Evolutionary conservation across 2,888 invertebrate species (phyloP).

Genomic region (Rhingia rostrata): DNA sequence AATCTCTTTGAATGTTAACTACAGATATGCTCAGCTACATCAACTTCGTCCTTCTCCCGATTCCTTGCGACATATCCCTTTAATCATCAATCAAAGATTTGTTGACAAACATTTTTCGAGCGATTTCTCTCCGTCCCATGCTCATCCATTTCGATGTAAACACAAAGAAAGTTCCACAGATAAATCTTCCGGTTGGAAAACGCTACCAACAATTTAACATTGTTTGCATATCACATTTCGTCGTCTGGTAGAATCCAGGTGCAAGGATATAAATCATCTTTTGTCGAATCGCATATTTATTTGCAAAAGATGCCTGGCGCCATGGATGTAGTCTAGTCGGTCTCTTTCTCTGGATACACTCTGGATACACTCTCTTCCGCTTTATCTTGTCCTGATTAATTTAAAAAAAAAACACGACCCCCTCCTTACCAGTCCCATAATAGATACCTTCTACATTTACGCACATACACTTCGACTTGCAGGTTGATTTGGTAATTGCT

Average conservation of each 20-base stretch:
- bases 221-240: slow-evolving; percentile 65
- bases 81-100: slow-evolving; percentile 67
- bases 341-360: slow-evolving; percentile 5
- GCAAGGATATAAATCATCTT: slow-evolving; percentile 67
- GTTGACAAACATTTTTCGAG: slow-evolving; percentile 65
- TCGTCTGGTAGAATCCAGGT: slow-evolving; percentile 64
- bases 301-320: slow-evolving; percentile 67
- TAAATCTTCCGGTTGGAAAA: slow-evolving; percentile 55
- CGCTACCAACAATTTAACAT: slow-evolving; percentile 11
- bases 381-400: slow-evolving; percentile 27
- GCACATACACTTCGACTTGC: background rate
- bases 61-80: slow-evolving; percentile 48
- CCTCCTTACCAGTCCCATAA: slow-evolving; percentile 3
- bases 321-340: slow-evolving; percentile 5
- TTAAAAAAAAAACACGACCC: slow-evolving; percentile 39
- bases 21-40: background rate
- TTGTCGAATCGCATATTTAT: slow-evolving; percentile 56
- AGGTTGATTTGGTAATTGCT: slow-evolving; percentile 65
- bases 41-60: slow-evolving; percentile 1
- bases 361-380: background rate
- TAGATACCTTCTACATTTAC: slow-evolving; percentile 36
- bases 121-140: slow-evolving; percentile 40
- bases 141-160: slow-evolving; percentile 50
- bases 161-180: slow-evolving; percentile 62
- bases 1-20: slow-evolving; percentile 26